phyloP scores from a whole-genome alignment of 2,113 vertebrate species.

The Clarias gariepinus region DNA sequence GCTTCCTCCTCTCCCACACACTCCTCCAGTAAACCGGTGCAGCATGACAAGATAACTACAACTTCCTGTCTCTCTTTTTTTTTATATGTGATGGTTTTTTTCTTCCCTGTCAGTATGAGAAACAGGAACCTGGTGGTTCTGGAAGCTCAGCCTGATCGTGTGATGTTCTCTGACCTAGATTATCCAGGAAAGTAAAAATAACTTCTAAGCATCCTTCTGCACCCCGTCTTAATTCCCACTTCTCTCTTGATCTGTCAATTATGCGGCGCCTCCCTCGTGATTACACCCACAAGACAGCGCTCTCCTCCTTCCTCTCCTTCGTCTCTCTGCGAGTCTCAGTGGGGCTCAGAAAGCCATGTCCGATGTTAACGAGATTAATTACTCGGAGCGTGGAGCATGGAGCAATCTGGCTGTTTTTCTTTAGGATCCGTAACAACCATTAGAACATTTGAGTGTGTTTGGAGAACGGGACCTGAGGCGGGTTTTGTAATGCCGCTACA shows the following conservation, averaged over 20 bases:
- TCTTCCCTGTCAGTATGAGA: background rate
- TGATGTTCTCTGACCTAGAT: slow-evolving; percentile 73
- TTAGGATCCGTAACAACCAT: slow-evolving; percentile 1
- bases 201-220: slow-evolving; percentile 60
- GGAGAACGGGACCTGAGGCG: background rate
- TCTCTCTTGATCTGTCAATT: slow-evolving; percentile 28
- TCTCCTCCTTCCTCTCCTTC: background rate
- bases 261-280: background rate
- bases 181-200: slow-evolving; percentile 68
- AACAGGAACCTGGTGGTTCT: slow-evolving; percentile 29
- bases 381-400: slow-evolving; percentile 50
- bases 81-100: slow-evolving; percentile 44
- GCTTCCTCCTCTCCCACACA: background rate
- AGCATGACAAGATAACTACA: background rate
- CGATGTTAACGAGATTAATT: slow-evolving; percentile 65
- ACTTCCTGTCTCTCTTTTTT: background rate
- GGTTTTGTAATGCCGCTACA: slow-evolving; percentile 55
- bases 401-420: slow-evolving; percentile 7
- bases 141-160: slow-evolving; percentile 48
- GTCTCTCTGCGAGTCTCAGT: background rate
- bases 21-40: background rate
- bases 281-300: background rate
- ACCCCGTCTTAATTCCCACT: slow-evolving; percentile 17
- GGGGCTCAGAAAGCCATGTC: slow-evolving; percentile 54
- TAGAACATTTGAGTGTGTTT: slow-evolving; percentile 20